Evolutionary conservation across 2,888 invertebrate genomes (phyloP).

Genomic region (Phania funesta): DNA sequence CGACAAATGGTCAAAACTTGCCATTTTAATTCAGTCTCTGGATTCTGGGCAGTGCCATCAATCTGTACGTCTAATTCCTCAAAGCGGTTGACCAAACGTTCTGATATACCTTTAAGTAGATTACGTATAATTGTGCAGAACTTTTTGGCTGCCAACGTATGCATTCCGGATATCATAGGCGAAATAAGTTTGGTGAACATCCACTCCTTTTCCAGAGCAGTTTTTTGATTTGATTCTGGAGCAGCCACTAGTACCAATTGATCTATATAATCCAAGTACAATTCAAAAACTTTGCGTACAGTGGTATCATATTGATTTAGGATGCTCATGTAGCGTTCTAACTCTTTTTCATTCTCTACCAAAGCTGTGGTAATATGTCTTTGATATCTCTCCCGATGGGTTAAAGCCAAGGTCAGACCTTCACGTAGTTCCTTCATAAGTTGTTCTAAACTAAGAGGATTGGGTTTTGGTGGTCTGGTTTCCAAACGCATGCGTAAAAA

Average conservation of each 20-base stretch:
- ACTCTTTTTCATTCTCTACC: conserved; percentile 80
- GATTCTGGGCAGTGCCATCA: conserved; percentile 74
- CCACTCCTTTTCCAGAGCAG: conserved; percentile 93
- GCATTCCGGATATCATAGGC: conserved; percentile 88
- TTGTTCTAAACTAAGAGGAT: conserved; percentile 92
- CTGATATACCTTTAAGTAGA: conserved; percentile 81
- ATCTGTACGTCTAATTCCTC: conserved; percentile 79
- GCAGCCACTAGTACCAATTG: conserved; percentile 86
- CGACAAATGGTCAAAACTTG: conserved; percentile 84
- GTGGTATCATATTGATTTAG: conserved; percentile 89
- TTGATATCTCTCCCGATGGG: conserved; percentile 89
- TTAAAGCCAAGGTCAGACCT: conserved; percentile 90
- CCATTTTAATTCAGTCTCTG: conserved; percentile 77
- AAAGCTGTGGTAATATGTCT: conserved; percentile 84
- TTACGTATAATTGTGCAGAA: conserved; percentile 85
- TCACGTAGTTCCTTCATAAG: conserved; percentile 94
- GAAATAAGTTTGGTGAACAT: conserved; percentile 90
- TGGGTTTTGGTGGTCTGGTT: conserved; percentile 90
- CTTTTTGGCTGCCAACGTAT: conserved; percentile 86
- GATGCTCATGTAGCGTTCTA: conserved; percentile 82
- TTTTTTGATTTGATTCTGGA: conserved; percentile 83
- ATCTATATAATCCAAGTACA: conserved; percentile 92
- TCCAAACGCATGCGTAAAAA: conserved; percentile 92
- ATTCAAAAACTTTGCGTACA: conserved; percentile 87
- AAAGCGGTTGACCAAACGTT: conserved; percentile 80